Conservation (phyloP, 2,797 vertebrate genomes). For the Brachymystax lenok region DNA sequence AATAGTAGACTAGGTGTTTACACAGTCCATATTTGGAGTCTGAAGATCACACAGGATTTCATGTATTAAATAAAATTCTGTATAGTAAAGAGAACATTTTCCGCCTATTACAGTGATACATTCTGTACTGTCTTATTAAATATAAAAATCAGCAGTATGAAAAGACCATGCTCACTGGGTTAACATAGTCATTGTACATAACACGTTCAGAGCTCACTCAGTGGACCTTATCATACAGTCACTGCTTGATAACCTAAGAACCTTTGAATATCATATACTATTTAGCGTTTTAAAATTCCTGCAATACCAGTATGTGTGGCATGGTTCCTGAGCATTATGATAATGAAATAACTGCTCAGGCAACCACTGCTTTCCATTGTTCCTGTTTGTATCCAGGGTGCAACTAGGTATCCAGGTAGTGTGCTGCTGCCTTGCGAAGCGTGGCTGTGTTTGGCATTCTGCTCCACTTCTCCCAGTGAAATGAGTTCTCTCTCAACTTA, state of each 20-base stretch:
- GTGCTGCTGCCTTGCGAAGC: conserved; percentile 17
- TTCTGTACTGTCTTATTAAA: neutral
- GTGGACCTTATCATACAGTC: conserved; percentile 4
- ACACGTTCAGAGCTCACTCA: neutral
- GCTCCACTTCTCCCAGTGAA: conserved; percentile 73
- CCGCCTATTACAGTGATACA: neutral
- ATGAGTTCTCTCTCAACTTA: conserved; percentile 75
- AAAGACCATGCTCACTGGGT: neutral
- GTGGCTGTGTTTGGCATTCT: conserved; percentile 65
- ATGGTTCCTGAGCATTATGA: conserved; percentile 72
- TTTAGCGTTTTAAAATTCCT: conserved; percentile 70
- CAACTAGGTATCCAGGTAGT: conserved; percentile 44
- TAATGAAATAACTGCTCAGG: conserved; percentile 64
- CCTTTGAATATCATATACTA: conserved; percentile 48
- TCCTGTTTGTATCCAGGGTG: conserved; percentile 51
- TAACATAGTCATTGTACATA: neutral
- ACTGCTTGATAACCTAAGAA: conserved; percentile 51
- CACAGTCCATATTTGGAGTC: neutral
- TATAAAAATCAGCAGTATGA: neutral
- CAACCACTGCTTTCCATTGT: conserved; percentile 60
- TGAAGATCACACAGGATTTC: neutral
- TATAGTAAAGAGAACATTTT: neutral
- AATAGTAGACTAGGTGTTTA: no score
- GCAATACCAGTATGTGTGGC: conserved; percentile 64
- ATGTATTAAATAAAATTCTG: neutral